Evolutionary conservation across 2,797 vertebrate species (phyloP).

Genomic region (Schizopygopsis malacanthus): DNA sequence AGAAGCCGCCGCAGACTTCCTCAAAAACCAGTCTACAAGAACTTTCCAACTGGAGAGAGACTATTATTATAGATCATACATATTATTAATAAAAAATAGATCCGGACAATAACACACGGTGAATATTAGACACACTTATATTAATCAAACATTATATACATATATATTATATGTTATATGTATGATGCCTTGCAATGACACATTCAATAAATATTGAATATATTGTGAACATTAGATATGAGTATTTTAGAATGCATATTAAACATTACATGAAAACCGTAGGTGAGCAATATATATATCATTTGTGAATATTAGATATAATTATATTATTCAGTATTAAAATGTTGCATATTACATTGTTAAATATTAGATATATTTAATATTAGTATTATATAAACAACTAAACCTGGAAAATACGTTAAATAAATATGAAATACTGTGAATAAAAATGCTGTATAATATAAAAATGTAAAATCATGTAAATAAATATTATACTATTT

Average conservation of each 20-base stretch:
- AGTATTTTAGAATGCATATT: not conserved
- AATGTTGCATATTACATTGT: too few relatives aligned
- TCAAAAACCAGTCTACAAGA: constrained; percentile 34
- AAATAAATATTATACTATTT: not conserved
- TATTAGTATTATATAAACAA: not conserved
- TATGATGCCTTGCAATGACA: too few relatives aligned
- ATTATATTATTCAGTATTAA: too few relatives aligned
- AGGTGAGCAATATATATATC: too few relatives aligned
- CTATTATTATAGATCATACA: not conserved
- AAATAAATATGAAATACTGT: not conserved
- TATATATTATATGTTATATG: too few relatives aligned
- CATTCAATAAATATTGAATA: too few relatives aligned
- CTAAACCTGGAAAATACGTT: not conserved
- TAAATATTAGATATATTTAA: too few relatives aligned
- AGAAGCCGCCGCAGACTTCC: constrained; percentile 51
- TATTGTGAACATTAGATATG: not conserved
- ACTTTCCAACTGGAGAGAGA: constrained; percentile 32
- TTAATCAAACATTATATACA: too few relatives aligned
- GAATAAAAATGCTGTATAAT: not conserved
- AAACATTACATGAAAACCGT: not conserved
- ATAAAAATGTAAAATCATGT: not conserved
- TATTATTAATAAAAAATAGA: not conserved
- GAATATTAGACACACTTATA: not conserved
- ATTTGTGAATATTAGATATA: too few relatives aligned
- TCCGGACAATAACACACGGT: not conserved